These are phyloP conservation scores for Danio albolineatus DNA, from an alignment of 2,797 vertebrate genomes.

Conservation along the genomic window DNA sequence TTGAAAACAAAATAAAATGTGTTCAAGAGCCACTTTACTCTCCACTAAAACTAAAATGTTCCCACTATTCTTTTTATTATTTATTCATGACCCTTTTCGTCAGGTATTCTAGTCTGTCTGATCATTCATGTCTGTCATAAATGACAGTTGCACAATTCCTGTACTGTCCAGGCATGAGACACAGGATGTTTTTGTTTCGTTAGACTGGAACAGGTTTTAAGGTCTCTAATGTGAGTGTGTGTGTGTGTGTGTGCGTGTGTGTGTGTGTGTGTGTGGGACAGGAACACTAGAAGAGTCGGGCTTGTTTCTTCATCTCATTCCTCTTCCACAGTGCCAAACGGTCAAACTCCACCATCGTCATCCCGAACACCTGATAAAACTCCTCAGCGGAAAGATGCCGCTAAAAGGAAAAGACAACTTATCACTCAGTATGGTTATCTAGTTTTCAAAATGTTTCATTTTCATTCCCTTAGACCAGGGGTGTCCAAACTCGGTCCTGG, in stretches of 20 bases:
- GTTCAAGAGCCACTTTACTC: slow-evolving; percentile 41
- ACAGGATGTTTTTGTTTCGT: slow-evolving; percentile 35
- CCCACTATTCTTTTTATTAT: not conserved
- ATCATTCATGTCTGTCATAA: slow-evolving; percentile 32
- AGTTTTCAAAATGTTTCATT: not conserved
- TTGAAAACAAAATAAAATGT: slow-evolving; percentile 35
- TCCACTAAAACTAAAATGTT: slow-evolving; percentile 32
- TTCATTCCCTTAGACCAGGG: not conserved
- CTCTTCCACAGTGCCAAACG: slow-evolving; percentile 98
- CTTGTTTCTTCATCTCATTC: slow-evolving; percentile 98
- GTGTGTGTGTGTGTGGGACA: not conserved
- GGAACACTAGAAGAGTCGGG: slow-evolving; percentile 89
- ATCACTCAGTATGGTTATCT: not conserved
- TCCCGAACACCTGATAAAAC: slow-evolving; percentile 95
- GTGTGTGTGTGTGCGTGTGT: not conserved
- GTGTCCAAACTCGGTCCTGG: no score
- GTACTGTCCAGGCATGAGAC: slow-evolving; percentile 24
- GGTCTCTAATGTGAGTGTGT: not conserved
- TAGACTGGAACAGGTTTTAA: slow-evolving; percentile 37
- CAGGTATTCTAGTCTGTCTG: slow-evolving; percentile 31
- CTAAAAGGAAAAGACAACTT: slow-evolving; percentile 69
- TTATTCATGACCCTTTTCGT: not conserved
- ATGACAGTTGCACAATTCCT: slow-evolving; percentile 29
- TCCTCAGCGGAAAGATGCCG: slow-evolving; percentile 96
- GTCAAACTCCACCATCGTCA: slow-evolving; percentile 97